Base-by-base conservation (phyloP, 2,888 invertebrate species). In the Gastrophysa polygoni region DNA sequence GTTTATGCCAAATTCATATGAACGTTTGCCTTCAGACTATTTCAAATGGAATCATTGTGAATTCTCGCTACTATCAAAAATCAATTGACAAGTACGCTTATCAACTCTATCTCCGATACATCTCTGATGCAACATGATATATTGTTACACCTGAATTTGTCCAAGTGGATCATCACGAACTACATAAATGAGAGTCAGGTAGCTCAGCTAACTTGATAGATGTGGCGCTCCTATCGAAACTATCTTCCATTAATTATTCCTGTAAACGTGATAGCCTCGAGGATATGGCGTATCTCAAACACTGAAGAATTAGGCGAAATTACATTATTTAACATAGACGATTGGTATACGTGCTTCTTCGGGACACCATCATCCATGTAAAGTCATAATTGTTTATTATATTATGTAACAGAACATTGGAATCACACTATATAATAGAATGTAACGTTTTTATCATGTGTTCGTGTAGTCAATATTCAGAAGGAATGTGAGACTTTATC, bases 171-270 rank as follows among this genome's bases (percentile, higher is more conserved):
- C 1, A 14, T 18, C 44, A 18, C 66, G 63, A 68, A 68, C 57
- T 46, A 51, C 49, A 38, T 20, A 47, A 32, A 34, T 47, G 50
- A 61, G 62, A 64, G 60, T 61, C 61, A 63, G 64, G 69, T 61
- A 66, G 63, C 68, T 68, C 71, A 66, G 71, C 69, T 71, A 69
- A 68, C 68, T 69, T 71, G 69, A 71, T 71, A 69, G 71, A 71
- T 71, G 71, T 67, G 67, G 69, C 71, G 68, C 65, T 70, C 66
- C 66, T 67, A 68, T 66, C 69, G 69, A 66, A 65, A 68, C 66
- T 67, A 67, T 67, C 71, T 65, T 66, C 69, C 71, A 71, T 71
- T 71, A 71, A 70, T 70, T 71, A 70, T 70, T 59, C 50, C 47
- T 59, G 61, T 44, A 67, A 58, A 64, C 71, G 71, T 71, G 71